phyloP scores from a whole-genome alignment of 2,113 vertebrate genomes.

The Lampris megalopsis region DNA sequence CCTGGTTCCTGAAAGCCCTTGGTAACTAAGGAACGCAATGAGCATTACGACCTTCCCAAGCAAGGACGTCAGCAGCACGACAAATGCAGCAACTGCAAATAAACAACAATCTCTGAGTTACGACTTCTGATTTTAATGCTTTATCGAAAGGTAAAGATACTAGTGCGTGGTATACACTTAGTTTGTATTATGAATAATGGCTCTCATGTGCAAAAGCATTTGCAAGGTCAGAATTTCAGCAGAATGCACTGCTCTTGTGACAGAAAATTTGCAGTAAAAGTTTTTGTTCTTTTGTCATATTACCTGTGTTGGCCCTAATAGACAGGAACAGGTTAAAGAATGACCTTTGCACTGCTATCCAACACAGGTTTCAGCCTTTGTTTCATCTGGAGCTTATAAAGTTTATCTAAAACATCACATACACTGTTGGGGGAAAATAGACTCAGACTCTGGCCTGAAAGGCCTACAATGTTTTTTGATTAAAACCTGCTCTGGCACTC shows the following conservation, averaged over 20 bases:
- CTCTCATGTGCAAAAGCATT: background rate
- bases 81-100: background rate
- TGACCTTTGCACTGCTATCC: background rate
- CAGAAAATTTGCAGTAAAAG: background rate
- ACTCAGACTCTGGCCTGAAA: constrained; percentile 7
- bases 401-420: background rate
- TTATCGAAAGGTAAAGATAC: too few relatives aligned
- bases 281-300: background rate
- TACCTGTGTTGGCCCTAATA: background rate
- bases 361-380: background rate
- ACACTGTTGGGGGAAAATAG: background rate
- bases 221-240: background rate
- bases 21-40: constrained; percentile 36
- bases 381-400: background rate
- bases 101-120: background rate
- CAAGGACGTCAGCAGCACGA: constrained; percentile 16
- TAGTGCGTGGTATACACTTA: background rate
- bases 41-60: constrained; percentile 11
- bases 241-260: background rate
- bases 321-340: background rate
- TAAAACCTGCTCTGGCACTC: constrained; percentile 58
- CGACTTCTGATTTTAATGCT: background rate
- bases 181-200: background rate
- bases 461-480: constrained; percentile 45
- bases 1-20: constrained; percentile 49